phyloP scores from a whole-genome alignment of 2,888 invertebrate genomes.

The Pyrrhia umbra region DNA sequence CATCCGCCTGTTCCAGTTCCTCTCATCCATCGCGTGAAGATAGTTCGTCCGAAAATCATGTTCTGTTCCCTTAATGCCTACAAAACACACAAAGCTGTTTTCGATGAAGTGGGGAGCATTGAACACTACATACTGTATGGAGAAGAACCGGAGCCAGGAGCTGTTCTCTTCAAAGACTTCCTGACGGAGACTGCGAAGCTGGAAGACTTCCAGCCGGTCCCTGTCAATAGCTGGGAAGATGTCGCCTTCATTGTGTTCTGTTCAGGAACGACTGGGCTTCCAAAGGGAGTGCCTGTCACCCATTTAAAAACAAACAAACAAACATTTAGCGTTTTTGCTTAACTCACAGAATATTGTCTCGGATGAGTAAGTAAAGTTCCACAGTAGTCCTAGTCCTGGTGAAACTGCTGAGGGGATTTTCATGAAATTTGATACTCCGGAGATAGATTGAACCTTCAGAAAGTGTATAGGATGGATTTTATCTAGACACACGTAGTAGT shows the following conservation, averaged over 20 bases:
- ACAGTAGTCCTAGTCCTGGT: too few relatives aligned
- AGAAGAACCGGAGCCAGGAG: constrained; percentile 29
- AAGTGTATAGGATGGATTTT: too few relatives aligned
- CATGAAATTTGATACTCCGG: too few relatives aligned
- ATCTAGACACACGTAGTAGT: too few relatives aligned
- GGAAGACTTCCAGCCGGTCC: constrained; percentile 53
- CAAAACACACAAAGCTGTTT: constrained; percentile 41
- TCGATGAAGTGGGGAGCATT: constrained; percentile 25
- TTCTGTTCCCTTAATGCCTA: constrained; percentile 62
- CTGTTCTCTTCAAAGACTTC: constrained; percentile 53
- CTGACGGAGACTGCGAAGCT: constrained; percentile 43
- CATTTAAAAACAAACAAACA: too few relatives aligned
- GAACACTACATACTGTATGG: constrained; percentile 59
- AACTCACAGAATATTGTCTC: constrained; percentile 3
- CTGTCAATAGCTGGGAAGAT: constrained; percentile 64
- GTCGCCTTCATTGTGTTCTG: constrained; percentile 60
- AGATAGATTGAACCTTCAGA: too few relatives aligned
- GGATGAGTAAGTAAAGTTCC: constrained; percentile 53
- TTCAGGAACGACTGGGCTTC: constrained; percentile 69
- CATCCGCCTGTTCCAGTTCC: constrained; percentile 57
- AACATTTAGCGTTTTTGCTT: constrained; percentile 43
- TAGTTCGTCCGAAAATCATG: constrained; percentile 62
- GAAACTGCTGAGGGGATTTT: too few relatives aligned
- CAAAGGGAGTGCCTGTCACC: constrained; percentile 67
- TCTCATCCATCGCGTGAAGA: constrained; percentile 58